These are phyloP conservation scores for Aradophagus sp. DNA, from an alignment of 1,140 invertebrate genomes.

Conservation along the genomic window DNA sequence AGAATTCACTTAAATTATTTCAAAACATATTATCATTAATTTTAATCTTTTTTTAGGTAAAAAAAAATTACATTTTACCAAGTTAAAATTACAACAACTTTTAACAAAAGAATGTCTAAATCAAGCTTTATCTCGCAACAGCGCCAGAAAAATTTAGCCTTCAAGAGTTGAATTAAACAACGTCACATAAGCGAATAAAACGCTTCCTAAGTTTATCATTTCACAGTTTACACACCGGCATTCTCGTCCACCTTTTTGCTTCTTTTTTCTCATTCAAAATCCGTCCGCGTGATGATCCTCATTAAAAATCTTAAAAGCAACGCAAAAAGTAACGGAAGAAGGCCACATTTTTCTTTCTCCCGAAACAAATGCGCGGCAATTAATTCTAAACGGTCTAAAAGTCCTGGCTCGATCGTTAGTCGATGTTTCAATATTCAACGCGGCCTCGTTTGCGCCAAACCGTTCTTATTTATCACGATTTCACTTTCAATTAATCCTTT, in stretches of 20 bases:
- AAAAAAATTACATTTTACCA: no score
- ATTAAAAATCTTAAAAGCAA: constrained; percentile 45
- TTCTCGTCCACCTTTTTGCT: constrained; percentile 51
- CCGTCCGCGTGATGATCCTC: constrained; percentile 40
- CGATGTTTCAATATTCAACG: constrained; percentile 15
- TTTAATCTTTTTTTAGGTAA: no score
- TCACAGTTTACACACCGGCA: constrained; percentile 63
- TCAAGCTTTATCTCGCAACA: no score
- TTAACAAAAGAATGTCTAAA: no score
- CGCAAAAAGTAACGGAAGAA: constrained; percentile 12
- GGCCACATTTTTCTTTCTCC: constrained; percentile 25
- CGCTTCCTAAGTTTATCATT: constrained; percentile 57
- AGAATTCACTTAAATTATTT: no score
- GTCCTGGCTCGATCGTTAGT: constrained; percentile 2
- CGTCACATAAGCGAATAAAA: constrained; percentile 66
- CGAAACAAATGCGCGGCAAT: constrained; percentile 43
- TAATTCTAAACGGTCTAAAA: constrained; percentile 4
- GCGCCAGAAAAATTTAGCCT: no score
- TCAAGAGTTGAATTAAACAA: constrained; percentile 65
- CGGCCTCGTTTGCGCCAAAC: no score
- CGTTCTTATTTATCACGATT: constrained; percentile 3
- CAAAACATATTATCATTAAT: no score
- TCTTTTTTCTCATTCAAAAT: constrained; percentile 45
- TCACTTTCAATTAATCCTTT: constrained; percentile 7
- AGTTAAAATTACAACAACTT: no score